Base-by-base conservation (phyloP, 2,888 invertebrate genomes). In the Iphiclides podalirius region DNA sequence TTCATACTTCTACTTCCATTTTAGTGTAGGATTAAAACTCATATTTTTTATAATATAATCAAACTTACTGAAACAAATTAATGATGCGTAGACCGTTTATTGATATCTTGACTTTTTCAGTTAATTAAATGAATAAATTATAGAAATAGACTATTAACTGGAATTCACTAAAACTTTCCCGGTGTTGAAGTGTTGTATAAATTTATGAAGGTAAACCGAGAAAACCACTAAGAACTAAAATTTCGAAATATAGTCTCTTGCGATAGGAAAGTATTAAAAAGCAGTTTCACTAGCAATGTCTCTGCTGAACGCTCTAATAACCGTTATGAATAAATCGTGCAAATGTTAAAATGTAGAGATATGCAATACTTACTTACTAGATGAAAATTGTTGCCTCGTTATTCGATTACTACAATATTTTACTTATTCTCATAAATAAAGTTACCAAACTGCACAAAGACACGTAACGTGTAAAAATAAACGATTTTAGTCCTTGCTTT, bases 321-420 rank as follows among this genome's bases (percentile, higher is more conserved):
- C 34, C 23, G 15, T 28, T 16, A 26, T 34, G 46, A 34, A 47
- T 26, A 47, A 39, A 40, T 15, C 39, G 23, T 47, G 39, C 23
- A 47, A 33, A 34, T 33, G 16, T 34, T 20, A 33, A 39, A n/a
- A 20, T 13, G 31, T 3, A 11, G 13, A 33, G 37, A 31, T 14
- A 9, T 23, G 39, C 39, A 34, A 34, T 47, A 47, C 46, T 47
- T 23, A 47, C 46, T n/a, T 16, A 17, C 13, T 34, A 7, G 33
- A 11, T 34, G 23, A 31, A 28, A 46, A 47, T 2, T 47, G 33
- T 1, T 46, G 17, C 3, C 17, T 23, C 23, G 11, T 39, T 23
- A 39, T 47, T 39, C 23, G 20, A 39, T 47, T 47, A 34, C 7
- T 16, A 23, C 13, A 14, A 8, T 45, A 31, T 38, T n/a, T 39